Conservation (phyloP, 2,888 invertebrate genomes). For the Brenthis hecate region DNA sequence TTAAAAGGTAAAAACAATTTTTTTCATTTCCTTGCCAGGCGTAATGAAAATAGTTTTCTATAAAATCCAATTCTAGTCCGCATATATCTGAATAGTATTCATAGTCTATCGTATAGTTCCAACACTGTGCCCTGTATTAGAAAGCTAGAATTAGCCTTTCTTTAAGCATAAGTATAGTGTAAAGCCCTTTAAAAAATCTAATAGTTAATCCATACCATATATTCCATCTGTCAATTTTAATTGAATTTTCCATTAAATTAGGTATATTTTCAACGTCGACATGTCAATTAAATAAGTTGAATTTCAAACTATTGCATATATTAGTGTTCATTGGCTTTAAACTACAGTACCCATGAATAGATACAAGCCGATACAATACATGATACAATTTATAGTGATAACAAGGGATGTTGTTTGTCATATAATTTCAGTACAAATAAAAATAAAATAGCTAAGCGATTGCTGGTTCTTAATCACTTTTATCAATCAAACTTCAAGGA, state of each 20-base stretch:
- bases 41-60: slow-evolving; percentile 14
- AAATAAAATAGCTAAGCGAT: no score
- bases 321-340: background rate
- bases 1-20: background rate
- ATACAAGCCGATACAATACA: no score
- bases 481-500: no score
- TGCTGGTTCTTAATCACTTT: no score
- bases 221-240: slow-evolving; percentile 13
- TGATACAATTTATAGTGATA: no score
- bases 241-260: background rate
- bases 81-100: slow-evolving; percentile 35
- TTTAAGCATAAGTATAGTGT: slow-evolving; percentile 45
- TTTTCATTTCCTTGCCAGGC: slow-evolving; percentile 19
- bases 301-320: no score
- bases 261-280: background rate
- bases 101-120: slow-evolving; percentile 32
- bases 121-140: slow-evolving; percentile 41
- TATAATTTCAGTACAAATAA: no score
- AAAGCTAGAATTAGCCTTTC: slow-evolving; percentile 38
- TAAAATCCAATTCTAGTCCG: slow-evolving; percentile 36
- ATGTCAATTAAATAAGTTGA: background rate
- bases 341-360: background rate
- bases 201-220: background rate
- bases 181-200: slow-evolving; percentile 9
- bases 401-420: no score